Conservation (phyloP, 1,140 invertebrate species). For the Camponotus pennsylvanicus region DNA sequence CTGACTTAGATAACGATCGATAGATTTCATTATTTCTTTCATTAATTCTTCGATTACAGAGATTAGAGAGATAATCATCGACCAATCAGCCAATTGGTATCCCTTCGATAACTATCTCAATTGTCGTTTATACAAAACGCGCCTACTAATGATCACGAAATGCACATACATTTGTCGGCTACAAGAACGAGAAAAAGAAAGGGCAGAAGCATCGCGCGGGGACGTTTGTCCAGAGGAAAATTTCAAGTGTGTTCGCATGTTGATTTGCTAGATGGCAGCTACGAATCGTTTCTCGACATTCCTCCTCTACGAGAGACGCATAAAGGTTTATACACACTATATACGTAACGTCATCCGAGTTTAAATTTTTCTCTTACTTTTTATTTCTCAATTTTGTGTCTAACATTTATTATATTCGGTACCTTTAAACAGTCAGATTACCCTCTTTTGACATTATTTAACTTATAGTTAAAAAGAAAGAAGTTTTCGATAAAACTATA, state of each 20-base stretch:
- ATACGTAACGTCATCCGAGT: too few species aligned
- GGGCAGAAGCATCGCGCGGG: not conserved
- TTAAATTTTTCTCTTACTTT: too few species aligned
- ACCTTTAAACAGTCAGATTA: too few species aligned
- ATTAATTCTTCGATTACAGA: not conserved
- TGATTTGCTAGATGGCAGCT: not conserved
- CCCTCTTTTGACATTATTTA: too few species aligned
- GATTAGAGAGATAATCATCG: not conserved
- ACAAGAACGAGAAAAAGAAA: not conserved
- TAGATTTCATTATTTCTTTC: constrained; percentile 14
- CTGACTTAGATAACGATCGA: constrained; percentile 40
- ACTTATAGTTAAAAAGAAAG: too few species aligned
- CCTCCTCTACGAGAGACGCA: not conserved
- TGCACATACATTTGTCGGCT: not conserved
- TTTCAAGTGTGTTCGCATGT: not conserved
- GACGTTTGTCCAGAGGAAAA: not conserved
- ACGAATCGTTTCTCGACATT: not conserved
- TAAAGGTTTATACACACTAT: too few species aligned
- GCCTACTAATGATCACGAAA: constrained; percentile 13
- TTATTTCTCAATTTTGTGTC: too few species aligned
- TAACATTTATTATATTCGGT: too few species aligned
- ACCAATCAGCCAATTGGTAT: not conserved
- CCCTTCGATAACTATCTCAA: not conserved
- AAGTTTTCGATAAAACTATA: too few species aligned
- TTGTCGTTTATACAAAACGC: constrained; percentile 22